phyloP scores from a whole-genome alignment of 2,797 vertebrate genomes.

The Hozukius guyotensis region DNA sequence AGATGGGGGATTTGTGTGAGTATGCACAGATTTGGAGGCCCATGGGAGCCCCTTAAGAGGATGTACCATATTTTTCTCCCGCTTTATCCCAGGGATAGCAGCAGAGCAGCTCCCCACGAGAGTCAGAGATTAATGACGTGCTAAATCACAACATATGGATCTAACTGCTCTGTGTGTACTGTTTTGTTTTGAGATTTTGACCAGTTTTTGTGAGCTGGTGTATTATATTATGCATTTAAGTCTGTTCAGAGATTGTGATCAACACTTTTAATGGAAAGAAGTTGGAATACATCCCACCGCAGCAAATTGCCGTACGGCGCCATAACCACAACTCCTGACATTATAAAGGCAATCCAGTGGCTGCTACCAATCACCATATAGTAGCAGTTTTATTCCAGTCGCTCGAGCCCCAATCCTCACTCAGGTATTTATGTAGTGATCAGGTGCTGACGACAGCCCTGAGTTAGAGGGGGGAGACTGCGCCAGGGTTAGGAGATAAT shows the following conservation, averaged over 20 bases:
- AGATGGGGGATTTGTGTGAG: constrained; percentile 53
- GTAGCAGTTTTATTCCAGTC: constrained; percentile 31
- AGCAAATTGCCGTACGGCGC: constrained; percentile 7
- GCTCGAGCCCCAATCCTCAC: background rate
- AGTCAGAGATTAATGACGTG: constrained; percentile 67
- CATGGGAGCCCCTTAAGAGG: constrained; percentile 40
- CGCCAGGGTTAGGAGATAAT: constrained; percentile 49
- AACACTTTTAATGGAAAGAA: background rate
- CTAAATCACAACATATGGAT: constrained; percentile 57
- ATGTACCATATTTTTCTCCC: constrained; percentile 22
- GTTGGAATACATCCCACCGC: background rate
- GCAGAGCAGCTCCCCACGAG: constrained; percentile 49
- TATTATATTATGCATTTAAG: background rate
- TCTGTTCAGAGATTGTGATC: background rate
- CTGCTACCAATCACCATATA: constrained; percentile 29
- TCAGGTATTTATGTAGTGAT: constrained; percentile 66
- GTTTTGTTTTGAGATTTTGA: constrained; percentile 16
- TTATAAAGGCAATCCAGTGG: constrained; percentile 15
- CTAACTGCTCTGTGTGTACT: constrained; percentile 14
- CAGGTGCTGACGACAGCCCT: constrained; percentile 44
- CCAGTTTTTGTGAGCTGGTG: background rate
- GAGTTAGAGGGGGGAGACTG: constrained; percentile 54
- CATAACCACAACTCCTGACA: constrained; percentile 13
- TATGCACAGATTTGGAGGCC: constrained; percentile 54
- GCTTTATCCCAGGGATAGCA: constrained; percentile 29